Conservation (phyloP, 2,888 invertebrate genomes). For the Xylophagus ater region DNA sequence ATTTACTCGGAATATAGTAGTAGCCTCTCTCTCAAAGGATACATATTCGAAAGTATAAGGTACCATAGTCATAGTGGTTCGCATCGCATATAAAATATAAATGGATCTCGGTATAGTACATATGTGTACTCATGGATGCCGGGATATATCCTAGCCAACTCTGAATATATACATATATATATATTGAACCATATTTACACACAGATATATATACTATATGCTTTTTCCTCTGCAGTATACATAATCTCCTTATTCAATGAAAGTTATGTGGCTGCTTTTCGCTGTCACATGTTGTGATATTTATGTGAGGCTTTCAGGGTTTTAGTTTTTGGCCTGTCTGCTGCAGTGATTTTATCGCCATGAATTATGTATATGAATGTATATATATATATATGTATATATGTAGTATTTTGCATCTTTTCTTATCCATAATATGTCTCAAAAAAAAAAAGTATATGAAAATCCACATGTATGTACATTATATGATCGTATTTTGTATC, state of each 20-base stretch:
- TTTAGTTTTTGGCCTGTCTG: conserved; percentile 24
- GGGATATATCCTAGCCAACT: conserved; percentile 2
- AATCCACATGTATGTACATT: too few species aligned
- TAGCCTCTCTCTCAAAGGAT: conserved; percentile 7
- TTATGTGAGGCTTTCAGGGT: conserved; percentile 25
- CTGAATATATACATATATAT: conserved; percentile 4
- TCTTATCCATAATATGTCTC: conserved; percentile 13
- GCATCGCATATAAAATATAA: too few species aligned
- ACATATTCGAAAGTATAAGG: too few species aligned
- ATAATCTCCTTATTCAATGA: conserved; percentile 21
- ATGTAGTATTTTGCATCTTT: conserved; percentile 14
- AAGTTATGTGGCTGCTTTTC: conserved; percentile 26
- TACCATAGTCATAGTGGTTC: too few species aligned
- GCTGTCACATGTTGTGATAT: conserved; percentile 26
- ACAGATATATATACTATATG: too few species aligned
- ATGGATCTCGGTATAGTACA: too few species aligned
- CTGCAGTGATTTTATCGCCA: conserved; percentile 25
- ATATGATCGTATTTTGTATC: too few species aligned
- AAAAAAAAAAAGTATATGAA: too few species aligned
- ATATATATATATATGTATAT: too few species aligned
- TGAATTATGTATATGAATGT: conserved; percentile 23
- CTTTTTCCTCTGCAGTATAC: conserved; percentile 14
- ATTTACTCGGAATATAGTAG: too few species aligned
- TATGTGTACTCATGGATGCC: conserved; percentile 5
- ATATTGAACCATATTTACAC: conserved; percentile 9